These are phyloP conservation scores for Elegia similella DNA, from an alignment of 2,888 invertebrate species.

Conservation along the genomic window DNA sequence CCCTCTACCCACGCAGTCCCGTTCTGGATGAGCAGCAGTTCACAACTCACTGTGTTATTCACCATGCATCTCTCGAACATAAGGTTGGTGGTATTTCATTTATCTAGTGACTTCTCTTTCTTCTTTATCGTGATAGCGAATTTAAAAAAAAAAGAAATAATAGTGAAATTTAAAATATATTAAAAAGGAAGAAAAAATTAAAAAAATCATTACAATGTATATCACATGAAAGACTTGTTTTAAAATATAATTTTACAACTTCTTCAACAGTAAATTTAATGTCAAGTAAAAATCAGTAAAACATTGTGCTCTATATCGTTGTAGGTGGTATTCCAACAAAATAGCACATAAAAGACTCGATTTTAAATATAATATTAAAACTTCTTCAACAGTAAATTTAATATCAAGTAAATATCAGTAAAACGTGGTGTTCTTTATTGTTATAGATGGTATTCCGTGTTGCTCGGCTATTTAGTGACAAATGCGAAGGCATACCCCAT, in stretches of 20 bases:
- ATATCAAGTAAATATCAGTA: background rate
- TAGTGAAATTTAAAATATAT: too few species aligned
- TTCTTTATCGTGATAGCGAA: too few species aligned
- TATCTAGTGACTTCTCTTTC: conserved; percentile 9
- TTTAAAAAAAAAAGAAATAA: too few species aligned
- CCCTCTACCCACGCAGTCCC: conserved; percentile 67
- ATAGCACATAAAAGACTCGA: too few species aligned
- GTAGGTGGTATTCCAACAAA: conserved; percentile 61
- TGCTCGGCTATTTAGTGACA: conserved; percentile 74
- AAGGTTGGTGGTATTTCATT: conserved; percentile 49
- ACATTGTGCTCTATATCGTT: conserved; percentile 37
- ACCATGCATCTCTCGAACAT: conserved; percentile 58
- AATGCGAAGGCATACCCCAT: conserved; percentile 68
- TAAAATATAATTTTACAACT: too few species aligned
- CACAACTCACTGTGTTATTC: conserved; percentile 56
- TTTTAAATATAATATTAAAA: too few species aligned
- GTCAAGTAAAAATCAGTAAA: background rate
- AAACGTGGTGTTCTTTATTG: conserved; percentile 28
- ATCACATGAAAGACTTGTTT: too few species aligned
- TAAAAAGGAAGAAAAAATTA: too few species aligned
- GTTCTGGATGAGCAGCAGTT: conserved; percentile 47
- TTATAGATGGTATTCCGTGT: conserved; percentile 63
- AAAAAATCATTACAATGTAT: too few species aligned
- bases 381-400: too few species aligned
- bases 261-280: background rate